Evolutionary conservation across 2,113 vertebrate species (phyloP), one percentile per base, ranked within the genome.

Genomic region (Pimephales promelas): DNA sequence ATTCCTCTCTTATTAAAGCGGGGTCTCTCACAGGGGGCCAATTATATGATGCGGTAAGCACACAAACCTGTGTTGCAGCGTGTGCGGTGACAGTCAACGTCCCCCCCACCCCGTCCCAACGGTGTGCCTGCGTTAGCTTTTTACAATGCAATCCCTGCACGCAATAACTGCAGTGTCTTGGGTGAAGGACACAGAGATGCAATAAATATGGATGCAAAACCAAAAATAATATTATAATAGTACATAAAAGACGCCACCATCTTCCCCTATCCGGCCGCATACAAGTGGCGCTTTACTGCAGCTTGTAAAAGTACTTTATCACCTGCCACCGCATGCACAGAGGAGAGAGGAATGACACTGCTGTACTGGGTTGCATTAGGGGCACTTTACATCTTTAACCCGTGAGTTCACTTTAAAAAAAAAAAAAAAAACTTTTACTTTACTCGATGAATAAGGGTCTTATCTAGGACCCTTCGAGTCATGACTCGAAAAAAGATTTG

Each of bases 261-360:
- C 84, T 78, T 86, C 59, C 85, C 73, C 73, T 81, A 83, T 81
- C 79, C 81, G 31, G 83, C 34, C 28, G 78, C 86, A 87, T 64
- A 87, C 68, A 90, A 85, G 84, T 75, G 81, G 66, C 59, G 85
- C 86, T 92, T 92, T 92, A 92, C 87, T 83, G 77, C 88, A 59
- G 70, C 84, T 84, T 90, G 87, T 92, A 89, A 92, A 90, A 89
- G 76, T 88, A 83, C 68, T 91, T 92, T 89, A 91, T 89, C 75
- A 82, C 86, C 89, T 85, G 84, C 89, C 91, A 87, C 81, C 78
- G 80, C 71, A 78, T 79, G 81, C 68, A 77, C 56, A 84, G 78
- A 74, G 71, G 68, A 87, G n/a, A 84, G 36, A 54, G 82, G 72
- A 87, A 82, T 56, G 56, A 81, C 83, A 88, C 26, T 61, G 66